phyloP scores from a whole-genome alignment of 2,113 vertebrate genomes.

The Brachirus orientalis region DNA sequence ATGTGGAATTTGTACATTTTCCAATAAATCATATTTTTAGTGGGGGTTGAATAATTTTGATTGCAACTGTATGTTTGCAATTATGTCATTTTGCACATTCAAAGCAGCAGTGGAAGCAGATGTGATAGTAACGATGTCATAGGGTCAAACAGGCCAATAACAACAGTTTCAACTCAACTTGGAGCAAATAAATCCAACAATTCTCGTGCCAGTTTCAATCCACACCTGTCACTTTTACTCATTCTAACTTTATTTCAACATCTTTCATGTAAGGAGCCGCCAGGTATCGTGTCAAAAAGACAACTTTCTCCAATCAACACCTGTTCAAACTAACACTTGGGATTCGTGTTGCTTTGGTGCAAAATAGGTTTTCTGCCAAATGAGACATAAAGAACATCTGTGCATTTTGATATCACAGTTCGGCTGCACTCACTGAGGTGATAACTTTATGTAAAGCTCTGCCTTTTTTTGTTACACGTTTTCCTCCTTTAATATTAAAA shows the following conservation, averaged over 20 bases:
- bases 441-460: too few species aligned
- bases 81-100: too few species aligned
- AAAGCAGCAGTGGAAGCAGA: too few species aligned
- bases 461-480: background rate
- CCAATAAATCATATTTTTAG: too few species aligned
- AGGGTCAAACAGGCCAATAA: background rate
- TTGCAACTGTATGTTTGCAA: too few species aligned
- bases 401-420: background rate
- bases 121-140: too few species aligned
- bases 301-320: slow-evolving; percentile 52
- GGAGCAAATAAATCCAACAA: background rate
- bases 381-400: slow-evolving; percentile 15
- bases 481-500: too few species aligned
- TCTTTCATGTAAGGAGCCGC: background rate
- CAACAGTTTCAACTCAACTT: background rate
- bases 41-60: too few species aligned
- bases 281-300: slow-evolving; percentile 20
- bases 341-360: slow-evolving; percentile 1
- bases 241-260: slow-evolving; percentile 6
- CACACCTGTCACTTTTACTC: background rate
- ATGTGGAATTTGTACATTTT: too few species aligned
- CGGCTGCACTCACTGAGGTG: background rate
- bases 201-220: background rate
- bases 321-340: slow-evolving; percentile 38
- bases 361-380: slow-evolving; percentile 24